Evolutionary conservation across 1,140 invertebrate genomes (phyloP).

Genomic region (Meteorus sp.): DNA sequence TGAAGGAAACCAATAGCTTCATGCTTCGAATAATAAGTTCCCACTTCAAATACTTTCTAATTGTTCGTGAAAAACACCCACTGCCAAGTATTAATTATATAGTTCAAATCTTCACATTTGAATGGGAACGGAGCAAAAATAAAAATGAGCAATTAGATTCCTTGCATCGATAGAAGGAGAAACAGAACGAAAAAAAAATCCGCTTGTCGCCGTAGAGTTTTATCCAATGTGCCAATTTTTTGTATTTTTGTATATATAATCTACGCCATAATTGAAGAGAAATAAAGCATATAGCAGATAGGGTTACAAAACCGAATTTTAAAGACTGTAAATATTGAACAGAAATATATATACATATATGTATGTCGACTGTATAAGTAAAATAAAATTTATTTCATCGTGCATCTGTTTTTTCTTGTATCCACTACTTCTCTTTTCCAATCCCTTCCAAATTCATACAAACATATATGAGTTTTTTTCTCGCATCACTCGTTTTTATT

Average conservation of each 20-base stretch:
- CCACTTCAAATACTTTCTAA: not conserved
- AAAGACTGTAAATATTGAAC: slow-evolving; percentile 29
- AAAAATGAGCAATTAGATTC: no score
- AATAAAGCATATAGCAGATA: not conserved
- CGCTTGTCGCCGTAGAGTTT: slow-evolving; percentile 35
- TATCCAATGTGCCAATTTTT: slow-evolving; percentile 50
- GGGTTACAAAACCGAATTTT: slow-evolving; percentile 5
- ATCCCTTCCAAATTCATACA: no score
- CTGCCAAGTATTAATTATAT: no score
- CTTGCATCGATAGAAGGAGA: no score
- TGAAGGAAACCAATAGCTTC: not conserved
- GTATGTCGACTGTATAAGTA: not conserved
- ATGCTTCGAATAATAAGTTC: not conserved
- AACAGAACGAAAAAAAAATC: slow-evolving; percentile 35
- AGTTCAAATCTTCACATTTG: slow-evolving; percentile 2
- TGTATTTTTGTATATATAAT: slow-evolving; percentile 53
- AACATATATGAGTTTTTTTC: no score
- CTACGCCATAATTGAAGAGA: slow-evolving; percentile 2
- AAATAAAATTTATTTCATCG: slow-evolving; percentile 27
- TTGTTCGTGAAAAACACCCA: no score
- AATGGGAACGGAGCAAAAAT: slow-evolving; percentile 3
- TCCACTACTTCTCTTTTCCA: not conserved
- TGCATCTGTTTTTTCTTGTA: slow-evolving; percentile 11
- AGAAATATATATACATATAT: slow-evolving; percentile 21
- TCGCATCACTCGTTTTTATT: not conserved